phyloP scores from a whole-genome alignment of 2,888 invertebrate species.

The Eustalomyia histrio region DNA sequence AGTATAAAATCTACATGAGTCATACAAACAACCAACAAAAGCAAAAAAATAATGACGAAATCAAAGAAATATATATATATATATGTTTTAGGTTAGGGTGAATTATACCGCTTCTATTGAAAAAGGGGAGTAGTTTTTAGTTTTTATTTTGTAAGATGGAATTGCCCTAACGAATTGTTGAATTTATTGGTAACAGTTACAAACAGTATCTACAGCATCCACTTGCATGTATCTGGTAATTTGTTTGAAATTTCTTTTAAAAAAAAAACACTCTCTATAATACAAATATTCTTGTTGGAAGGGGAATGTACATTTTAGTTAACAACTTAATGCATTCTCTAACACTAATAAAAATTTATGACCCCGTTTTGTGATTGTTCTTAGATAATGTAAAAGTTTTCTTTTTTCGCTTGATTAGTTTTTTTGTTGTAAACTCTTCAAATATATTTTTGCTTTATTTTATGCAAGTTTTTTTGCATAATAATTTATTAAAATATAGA shows the following conservation, averaged over 20 bases:
- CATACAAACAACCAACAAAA: slow-evolving; percentile 17
- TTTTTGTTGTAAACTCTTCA: background rate
- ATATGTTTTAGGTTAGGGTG: slow-evolving; percentile 33
- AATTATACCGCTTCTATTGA: slow-evolving; percentile 36
- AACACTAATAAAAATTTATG: slow-evolving; percentile 60
- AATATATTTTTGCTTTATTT: background rate
- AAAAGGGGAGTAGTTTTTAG: slow-evolving; percentile 15
- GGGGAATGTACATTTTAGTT: slow-evolving; percentile 26
- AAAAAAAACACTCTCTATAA: slow-evolving; percentile 18
- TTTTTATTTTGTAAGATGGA: slow-evolving; percentile 38
- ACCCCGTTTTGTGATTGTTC: slow-evolving; percentile 55
- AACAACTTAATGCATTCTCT: slow-evolving; percentile 43
- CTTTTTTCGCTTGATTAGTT: slow-evolving; percentile 11
- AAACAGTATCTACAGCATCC: background rate
- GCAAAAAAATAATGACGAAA: slow-evolving; percentile 47
- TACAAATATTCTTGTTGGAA: background rate
- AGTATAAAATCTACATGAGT: slow-evolving; percentile 28
- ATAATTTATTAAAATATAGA: background rate
- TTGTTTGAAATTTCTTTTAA: background rate
- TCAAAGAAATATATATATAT: slow-evolving; percentile 44
- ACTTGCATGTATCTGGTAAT: slow-evolving; percentile 27
- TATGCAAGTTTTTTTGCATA: slow-evolving; percentile 43
- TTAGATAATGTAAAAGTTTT: slow-evolving; percentile 57
- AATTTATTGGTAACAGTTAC: slow-evolving; percentile 55
- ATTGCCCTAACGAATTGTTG: slow-evolving; percentile 52